Conservation (phyloP, 2,797 vertebrate genomes). For the Semotilus atromaculatus region DNA sequence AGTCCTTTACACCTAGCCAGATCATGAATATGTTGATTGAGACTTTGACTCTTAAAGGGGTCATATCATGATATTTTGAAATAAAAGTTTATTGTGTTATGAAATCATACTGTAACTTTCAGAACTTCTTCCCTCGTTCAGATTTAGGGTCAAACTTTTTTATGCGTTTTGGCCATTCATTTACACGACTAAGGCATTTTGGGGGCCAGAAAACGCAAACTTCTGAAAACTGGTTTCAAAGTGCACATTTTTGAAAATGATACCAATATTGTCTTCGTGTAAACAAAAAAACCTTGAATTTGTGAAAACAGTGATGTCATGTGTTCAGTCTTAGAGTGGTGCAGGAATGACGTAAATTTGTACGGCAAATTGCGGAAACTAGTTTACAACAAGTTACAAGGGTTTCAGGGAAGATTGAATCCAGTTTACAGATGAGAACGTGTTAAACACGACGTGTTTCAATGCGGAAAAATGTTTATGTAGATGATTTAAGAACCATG, state of each 20-base stretch:
- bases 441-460: no score
- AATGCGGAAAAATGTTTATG: not conserved
- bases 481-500: not conserved
- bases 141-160: not conserved
- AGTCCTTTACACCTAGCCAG: not conserved
- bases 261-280: not conserved
- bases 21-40: slow-evolving; percentile 5
- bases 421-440: not conserved
- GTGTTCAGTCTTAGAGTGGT: not conserved
- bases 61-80: slow-evolving; percentile 26
- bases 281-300: not conserved
- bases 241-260: no score
- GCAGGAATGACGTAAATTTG: not conserved
- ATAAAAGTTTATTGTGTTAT: slow-evolving; percentile 10
- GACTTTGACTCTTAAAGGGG: slow-evolving; percentile 30
- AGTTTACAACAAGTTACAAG: no score
- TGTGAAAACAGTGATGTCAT: not conserved
- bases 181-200: not conserved
- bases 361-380: no score
- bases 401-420: not conserved
- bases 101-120: slow-evolving; percentile 14
- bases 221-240: not conserved
- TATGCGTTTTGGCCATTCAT: not conserved
- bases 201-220: not conserved
- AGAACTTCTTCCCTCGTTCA: not conserved